Base-by-base conservation (phyloP, 2,888 invertebrate species). In the Dendrolimus pini region DNA sequence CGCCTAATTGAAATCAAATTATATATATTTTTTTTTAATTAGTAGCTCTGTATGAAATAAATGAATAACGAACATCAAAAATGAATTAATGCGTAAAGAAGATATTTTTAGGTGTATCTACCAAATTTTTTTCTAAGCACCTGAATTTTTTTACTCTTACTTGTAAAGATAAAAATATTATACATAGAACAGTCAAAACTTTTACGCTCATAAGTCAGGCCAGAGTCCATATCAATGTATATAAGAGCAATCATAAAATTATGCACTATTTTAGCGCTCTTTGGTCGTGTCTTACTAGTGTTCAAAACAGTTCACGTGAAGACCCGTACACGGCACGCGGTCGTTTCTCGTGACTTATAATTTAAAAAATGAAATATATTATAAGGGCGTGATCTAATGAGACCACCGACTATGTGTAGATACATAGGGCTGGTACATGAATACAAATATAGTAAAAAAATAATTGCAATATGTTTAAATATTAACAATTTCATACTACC, bases 301-400 rank as follows among this genome's bases (percentile, higher is more conserved):
- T 77, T 74, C 71, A 60, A 66, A 78, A 71, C 70, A 72, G 67
- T 68, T 65, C 62, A 62, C 60, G 65, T 65, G 65, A 66, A 67
- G 69, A 68, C 67, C 61, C 67, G 63, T 64, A 60, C 64, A 59
- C 61, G 58, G 60, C 58, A 61, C 61, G 63, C 62, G 68, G 64
- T 69, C 68, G 68, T 61, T 71, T 69, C 68, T 70, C 74, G 70
- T 72, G 69, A 70, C 66, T 75, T 74, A 75, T 75, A 75, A 77
- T 80, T 81, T 78, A 75, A 77, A 68, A 78, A 71, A 62, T 59
- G 69, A 67, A 72, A 72, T 69, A 68, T 69, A 68, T 68, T 68
- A 71, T 70, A 75, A 74, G 75, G 74, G 77, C 78, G 77, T 78
- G 72, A 70, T 77, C 75, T 82, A 83, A 85, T 85, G 80, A 85